These are phyloP conservation scores for Epizoanthus rinbou DNA, from an alignment of 92 coral and sea anemone species.

Conservation along the genomic window DNA sequence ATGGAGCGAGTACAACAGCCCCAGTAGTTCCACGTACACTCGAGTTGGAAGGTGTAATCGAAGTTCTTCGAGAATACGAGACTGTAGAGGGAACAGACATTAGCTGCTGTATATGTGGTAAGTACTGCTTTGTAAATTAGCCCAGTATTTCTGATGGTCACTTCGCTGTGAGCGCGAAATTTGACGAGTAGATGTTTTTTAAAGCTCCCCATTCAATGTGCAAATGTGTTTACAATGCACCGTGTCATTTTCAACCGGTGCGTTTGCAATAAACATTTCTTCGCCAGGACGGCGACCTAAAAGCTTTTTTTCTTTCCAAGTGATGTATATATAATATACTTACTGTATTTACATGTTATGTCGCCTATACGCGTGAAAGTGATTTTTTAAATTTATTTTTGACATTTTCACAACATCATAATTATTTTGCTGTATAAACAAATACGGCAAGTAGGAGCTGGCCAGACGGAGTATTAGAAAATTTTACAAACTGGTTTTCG, in stretches of 20 bases:
- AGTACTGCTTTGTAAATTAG: slow-evolving; percentile 39
- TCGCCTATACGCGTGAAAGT: slow-evolving; percentile 30
- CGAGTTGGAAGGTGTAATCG: slow-evolving; percentile 95
- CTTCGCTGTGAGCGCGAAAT: slow-evolving; percentile 17
- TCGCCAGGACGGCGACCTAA: neutral
- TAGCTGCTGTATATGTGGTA: slow-evolving; percentile 98
- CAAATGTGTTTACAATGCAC: slow-evolving; percentile 54
- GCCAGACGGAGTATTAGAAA: neutral
- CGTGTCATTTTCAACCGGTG: slow-evolving; percentile 27
- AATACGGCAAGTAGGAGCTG: slow-evolving; percentile 45
- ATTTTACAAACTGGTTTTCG: slow-evolving; percentile 7
- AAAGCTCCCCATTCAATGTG: slow-evolving; percentile 55
- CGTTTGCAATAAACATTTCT: slow-evolving; percentile 8
- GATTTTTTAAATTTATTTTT: slow-evolving; percentile 70
- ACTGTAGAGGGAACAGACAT: slow-evolving; percentile 93
- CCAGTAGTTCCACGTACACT: slow-evolving; percentile 82
- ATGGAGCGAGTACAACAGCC: slow-evolving; percentile 57
- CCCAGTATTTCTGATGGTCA: neutral
- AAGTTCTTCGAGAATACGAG: slow-evolving; percentile 96
- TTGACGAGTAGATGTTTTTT: slow-evolving; percentile 29
- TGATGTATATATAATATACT: slow-evolving; percentile 7
- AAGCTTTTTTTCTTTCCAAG: slow-evolving; percentile 1
- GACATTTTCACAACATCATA: slow-evolving; percentile 57
- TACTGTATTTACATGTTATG: slow-evolving; percentile 44
- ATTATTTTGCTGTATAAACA: slow-evolving; percentile 88